These are phyloP conservation scores for Zelostemma sp. DNA, from an alignment of 1,140 invertebrate species.

Conservation along the genomic window DNA sequence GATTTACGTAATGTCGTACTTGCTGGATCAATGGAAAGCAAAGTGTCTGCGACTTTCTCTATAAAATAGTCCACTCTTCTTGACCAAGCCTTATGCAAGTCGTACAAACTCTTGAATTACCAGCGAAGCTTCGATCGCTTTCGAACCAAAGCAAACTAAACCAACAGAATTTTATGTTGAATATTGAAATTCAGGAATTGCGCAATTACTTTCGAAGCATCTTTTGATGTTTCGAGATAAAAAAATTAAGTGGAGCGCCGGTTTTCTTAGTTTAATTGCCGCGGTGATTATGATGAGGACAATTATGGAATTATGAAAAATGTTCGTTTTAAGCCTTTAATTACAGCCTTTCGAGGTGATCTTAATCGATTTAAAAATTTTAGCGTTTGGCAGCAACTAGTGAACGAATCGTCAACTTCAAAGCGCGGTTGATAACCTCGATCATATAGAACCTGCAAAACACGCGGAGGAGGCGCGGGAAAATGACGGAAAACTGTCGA, in stretches of 20 bases:
- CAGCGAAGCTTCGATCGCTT: conserved; percentile 18
- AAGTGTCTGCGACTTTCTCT: conserved; percentile 69
- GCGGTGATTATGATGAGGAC: too few relatives aligned
- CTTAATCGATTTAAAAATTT: too few relatives aligned
- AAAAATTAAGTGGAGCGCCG: too few relatives aligned
- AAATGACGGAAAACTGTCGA: conserved; percentile 18
- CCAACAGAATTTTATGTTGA: too few relatives aligned
- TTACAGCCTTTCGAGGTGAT: too few relatives aligned
- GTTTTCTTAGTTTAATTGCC: too few relatives aligned
- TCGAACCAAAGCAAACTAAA: too few relatives aligned
- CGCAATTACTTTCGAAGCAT: too few relatives aligned
- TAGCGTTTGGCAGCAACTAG: conserved; percentile 87
- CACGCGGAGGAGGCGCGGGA: conserved; percentile 14
- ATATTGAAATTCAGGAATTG: too few relatives aligned
- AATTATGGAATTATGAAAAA: too few relatives aligned
- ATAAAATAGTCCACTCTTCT: conserved; percentile 62
- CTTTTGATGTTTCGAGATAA: too few relatives aligned
- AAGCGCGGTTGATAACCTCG: conserved; percentile 87
- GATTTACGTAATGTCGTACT: conserved; percentile 43
- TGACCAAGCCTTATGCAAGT: conserved; percentile 61
- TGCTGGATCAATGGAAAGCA: conserved; percentile 65
- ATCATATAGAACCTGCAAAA: conserved; percentile 76
- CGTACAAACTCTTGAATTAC: conserved; percentile 35
- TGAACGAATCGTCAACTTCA: conserved; percentile 91
- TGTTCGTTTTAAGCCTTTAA: too few relatives aligned